These are phyloP conservation scores for Epizoanthus fatuus DNA, from an alignment of 92 coral and sea anemone genomes.

Conservation along the genomic window DNA sequence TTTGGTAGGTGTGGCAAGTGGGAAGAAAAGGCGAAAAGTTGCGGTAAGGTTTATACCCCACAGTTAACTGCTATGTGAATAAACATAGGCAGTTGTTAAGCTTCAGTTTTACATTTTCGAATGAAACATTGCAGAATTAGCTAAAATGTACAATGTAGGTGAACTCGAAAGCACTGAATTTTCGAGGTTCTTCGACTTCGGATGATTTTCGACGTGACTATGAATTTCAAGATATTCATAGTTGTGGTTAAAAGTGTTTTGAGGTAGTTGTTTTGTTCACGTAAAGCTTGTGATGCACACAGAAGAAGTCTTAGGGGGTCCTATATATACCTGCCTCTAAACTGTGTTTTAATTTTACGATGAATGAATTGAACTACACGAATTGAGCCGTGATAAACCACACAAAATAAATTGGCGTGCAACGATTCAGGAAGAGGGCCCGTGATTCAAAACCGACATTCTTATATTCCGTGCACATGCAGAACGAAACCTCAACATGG, in stretches of 20 bases:
- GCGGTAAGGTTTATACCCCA: background rate
- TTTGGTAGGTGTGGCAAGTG: background rate
- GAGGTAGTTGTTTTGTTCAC: background rate
- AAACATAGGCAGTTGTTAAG: too few relatives aligned
- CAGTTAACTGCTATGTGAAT: background rate
- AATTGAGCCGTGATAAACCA: background rate
- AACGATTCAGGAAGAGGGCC: background rate
- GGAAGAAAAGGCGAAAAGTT: background rate
- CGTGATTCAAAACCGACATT: background rate
- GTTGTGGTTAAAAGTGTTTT: background rate
- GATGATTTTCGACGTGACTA: too few relatives aligned
- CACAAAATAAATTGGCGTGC: background rate
- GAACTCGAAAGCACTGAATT: too few relatives aligned
- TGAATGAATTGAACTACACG: conserved; percentile 1
- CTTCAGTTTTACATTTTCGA: too few relatives aligned
- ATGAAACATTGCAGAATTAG: too few relatives aligned
- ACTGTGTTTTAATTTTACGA: background rate
- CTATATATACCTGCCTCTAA: background rate
- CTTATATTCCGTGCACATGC: background rate
- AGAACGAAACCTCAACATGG: too few relatives aligned
- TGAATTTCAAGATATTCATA: too few relatives aligned
- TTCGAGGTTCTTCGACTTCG: too few relatives aligned
- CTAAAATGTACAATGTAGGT: too few relatives aligned
- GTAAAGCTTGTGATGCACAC: background rate
- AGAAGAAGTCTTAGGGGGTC: conserved; percentile 1